Percentiles rank a stretch among this genome's conserved stretches.
phyloP scores from a whole-genome alignment of 2,113 vertebrate species.

The Carollia perspicillata region DNA sequence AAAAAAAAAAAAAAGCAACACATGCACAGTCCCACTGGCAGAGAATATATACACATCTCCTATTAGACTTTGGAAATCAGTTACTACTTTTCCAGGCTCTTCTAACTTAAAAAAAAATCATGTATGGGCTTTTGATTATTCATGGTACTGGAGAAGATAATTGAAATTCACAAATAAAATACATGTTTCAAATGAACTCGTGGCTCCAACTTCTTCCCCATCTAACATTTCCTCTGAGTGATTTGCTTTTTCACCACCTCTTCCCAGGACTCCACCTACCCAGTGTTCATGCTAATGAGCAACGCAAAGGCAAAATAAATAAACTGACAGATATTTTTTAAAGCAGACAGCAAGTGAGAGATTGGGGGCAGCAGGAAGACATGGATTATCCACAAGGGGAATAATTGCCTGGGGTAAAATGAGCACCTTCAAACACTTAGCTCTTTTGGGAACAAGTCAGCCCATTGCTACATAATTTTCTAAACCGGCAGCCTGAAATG shows the following conservation, averaged over 20 bases:
- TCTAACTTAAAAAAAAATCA: background rate
- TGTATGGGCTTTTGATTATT: background rate
- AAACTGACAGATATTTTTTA: background rate
- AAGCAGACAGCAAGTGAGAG: slow-evolving; percentile 8
- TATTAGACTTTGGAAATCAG: slow-evolving; percentile 2
- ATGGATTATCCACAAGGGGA: slow-evolving; percentile 34
- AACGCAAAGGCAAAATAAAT: background rate
- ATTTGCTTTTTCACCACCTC: slow-evolving; percentile 40
- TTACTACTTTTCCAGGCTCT: background rate
- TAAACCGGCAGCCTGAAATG: background rate
- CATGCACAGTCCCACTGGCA: background rate
- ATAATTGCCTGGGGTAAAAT: slow-evolving; percentile 35
- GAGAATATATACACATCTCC: background rate
- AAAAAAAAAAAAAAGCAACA: background rate
- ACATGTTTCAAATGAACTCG: background rate
- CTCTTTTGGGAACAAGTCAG: slow-evolving; percentile 42
- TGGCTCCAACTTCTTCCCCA: slow-evolving; percentile 13
- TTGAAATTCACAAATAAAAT: slow-evolving; percentile 32
- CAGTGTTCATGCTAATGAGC: background rate
- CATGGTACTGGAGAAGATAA: background rate
- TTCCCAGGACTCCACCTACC: background rate
- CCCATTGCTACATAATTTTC: slow-evolving; percentile 8
- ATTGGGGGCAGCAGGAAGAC: background rate
- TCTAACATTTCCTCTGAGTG: background rate
- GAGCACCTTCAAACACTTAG: slow-evolving; percentile 21